A percentile compares a stretch with the other conserved stretches of the same genome.
Evolutionary conservation across 1,140 invertebrate species (phyloP).

Genomic region (Cherax destructor): DNA sequence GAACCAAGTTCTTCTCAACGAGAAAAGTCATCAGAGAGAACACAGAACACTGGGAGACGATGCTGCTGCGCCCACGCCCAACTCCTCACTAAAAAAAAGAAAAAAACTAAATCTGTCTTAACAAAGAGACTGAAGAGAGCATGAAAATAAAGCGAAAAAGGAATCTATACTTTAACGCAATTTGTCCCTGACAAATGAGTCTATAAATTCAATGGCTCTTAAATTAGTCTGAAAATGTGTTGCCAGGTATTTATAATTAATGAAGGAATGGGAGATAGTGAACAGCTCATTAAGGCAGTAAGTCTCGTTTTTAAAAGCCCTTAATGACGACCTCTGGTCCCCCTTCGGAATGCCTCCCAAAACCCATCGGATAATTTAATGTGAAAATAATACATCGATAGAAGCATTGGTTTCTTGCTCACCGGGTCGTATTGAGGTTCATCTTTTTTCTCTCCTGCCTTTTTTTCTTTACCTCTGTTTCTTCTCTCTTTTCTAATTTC

Average conservation of each 20-base stretch:
- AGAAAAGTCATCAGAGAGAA: too few species aligned
- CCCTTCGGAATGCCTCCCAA: neutral
- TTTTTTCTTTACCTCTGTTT: too few species aligned
- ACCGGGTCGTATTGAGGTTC: neutral
- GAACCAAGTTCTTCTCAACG: too few species aligned
- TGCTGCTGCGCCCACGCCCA: neutral
- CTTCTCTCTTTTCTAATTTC: too few species aligned
- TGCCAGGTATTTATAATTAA: neutral
- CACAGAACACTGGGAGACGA: neutral
- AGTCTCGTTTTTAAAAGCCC: neutral
- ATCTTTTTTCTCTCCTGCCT: too few species aligned
- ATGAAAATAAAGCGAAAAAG: neutral
- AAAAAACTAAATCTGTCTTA: too few species aligned
- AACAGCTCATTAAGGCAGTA: neutral
- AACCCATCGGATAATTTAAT: neutral
- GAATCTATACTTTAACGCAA: constrained; percentile 10
- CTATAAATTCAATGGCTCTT: constrained; percentile 5
- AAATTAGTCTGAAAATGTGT: constrained; percentile 8
- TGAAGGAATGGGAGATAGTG: neutral
- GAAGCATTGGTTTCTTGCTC: neutral
- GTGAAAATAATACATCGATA: neutral
- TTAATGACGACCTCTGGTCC: constrained; percentile 1
- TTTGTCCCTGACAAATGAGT: constrained; percentile 1
- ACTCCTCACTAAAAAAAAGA: neutral
- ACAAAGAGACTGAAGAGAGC: neutral